Evolutionary conservation across 2,888 invertebrate species (phyloP).

Genomic region (Allacma fusca): DNA sequence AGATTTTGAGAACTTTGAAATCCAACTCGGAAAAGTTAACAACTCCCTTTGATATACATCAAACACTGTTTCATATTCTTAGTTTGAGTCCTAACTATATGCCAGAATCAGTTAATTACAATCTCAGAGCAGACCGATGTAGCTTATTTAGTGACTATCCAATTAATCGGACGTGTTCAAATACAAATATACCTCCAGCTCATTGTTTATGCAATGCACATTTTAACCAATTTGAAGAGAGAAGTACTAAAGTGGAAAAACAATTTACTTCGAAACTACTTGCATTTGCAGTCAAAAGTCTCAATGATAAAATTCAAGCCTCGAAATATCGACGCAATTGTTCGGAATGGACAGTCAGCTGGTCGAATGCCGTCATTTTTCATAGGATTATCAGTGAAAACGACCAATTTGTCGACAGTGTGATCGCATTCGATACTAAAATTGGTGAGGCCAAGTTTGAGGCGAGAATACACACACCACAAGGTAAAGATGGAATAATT

Average conservation of each 20-base stretch:
- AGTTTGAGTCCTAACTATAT: not conserved
- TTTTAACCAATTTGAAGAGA: not conserved
- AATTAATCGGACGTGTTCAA: not conserved
- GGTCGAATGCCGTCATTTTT: not conserved
- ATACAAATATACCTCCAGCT: not conserved
- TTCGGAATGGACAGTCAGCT: not conserved
- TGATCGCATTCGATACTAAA: not conserved
- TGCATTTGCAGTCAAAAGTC: not conserved
- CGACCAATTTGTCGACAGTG: not conserved
- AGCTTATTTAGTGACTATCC: not conserved
- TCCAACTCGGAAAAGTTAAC: not conserved
- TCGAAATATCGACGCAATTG: not conserved
- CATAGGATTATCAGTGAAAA: not conserved
- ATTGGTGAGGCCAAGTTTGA: not conserved
- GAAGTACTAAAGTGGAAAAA: not conserved
- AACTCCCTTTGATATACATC: constrained; percentile 18
- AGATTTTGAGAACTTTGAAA: not conserved
- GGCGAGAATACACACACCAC: not conserved
- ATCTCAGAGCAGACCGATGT: not conserved
- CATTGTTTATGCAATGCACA: not conserved
- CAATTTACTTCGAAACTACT: not conserved
- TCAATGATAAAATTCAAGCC: not conserved
- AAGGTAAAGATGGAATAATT: not conserved
- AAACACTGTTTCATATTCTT: constrained; percentile 2
- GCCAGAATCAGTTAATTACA: not conserved